Percentiles rank a stretch among this genome's conserved stretches.
Conservation (phyloP, 2,113 vertebrate genomes). For the Oncorhynchus gorbuscha region DNA sequence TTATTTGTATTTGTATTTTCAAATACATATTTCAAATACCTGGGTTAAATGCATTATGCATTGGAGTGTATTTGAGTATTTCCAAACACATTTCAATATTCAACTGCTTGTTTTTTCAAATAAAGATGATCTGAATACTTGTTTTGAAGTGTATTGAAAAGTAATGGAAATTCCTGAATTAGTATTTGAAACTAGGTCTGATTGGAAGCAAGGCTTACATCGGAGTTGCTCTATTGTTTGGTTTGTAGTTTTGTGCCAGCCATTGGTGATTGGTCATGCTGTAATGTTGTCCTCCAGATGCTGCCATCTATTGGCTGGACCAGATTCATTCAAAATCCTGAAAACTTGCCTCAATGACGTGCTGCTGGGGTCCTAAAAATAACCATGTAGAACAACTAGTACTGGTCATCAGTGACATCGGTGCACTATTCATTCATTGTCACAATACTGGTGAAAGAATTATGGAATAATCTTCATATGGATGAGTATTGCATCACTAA, state of each 20-base stretch:
- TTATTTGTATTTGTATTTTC: too few relatives aligned
- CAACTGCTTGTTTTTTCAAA: too few relatives aligned
- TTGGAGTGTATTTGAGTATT: too few relatives aligned
- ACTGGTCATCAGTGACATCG: neutral
- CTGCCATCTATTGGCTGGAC: conserved; percentile 56
- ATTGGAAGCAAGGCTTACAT: too few relatives aligned
- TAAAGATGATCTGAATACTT: too few relatives aligned
- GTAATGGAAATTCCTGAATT: too few relatives aligned
- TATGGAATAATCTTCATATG: neutral
- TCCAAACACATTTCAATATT: too few relatives aligned
- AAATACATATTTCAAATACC: too few relatives aligned
- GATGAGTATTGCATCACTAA: neutral
- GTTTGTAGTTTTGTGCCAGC: neutral
- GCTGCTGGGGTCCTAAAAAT: neutral
- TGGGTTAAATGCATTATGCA: too few relatives aligned
- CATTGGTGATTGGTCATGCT: conserved; percentile 1
- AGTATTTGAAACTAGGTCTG: too few relatives aligned
- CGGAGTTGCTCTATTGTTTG: neutral
- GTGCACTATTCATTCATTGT: neutral
- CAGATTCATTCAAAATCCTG: neutral
- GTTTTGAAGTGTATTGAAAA: too few relatives aligned
- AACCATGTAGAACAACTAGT: neutral
- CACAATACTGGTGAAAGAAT: neutral
- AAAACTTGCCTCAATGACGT: neutral
- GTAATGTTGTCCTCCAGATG: conserved; percentile 4